Conservation (phyloP, 2,113 vertebrate genomes). For the Henicopernis longicauda region DNA sequence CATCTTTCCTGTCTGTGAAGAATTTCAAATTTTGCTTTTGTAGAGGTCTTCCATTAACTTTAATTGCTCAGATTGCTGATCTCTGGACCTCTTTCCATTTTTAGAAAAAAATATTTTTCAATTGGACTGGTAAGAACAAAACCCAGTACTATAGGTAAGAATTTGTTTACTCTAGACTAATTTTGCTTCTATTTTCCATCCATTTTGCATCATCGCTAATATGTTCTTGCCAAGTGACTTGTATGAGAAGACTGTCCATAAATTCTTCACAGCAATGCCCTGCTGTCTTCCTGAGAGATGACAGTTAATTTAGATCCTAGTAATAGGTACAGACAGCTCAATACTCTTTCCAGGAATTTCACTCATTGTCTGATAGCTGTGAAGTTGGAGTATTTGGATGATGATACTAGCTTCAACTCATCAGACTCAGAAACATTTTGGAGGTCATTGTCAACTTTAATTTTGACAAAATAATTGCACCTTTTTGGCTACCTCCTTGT, state of each 20-base stretch:
- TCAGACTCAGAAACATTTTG: neutral
- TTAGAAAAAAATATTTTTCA: neutral
- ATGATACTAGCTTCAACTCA: neutral
- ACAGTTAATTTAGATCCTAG: neutral
- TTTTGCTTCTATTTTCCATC: neutral
- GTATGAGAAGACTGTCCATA: neutral
- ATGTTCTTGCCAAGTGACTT: neutral
- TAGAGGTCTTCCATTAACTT: neutral
- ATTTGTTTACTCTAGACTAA: neutral
- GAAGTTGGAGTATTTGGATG: neutral
- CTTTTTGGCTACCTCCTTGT: neutral
- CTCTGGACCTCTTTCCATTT: neutral
- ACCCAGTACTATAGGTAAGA: neutral
- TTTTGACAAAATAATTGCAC: neutral
- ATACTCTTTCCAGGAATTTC: neutral
- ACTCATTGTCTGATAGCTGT: neutral
- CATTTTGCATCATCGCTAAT: neutral
- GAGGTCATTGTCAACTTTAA: neutral
- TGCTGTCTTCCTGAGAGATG: neutral
- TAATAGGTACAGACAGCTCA: neutral
- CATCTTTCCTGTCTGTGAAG: neutral
- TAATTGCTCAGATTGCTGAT: neutral
- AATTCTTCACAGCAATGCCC: neutral
- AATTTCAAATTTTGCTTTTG: neutral
- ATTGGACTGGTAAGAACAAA: neutral